These are phyloP conservation scores for Sycophila texana DNA, from an alignment of 2,888 invertebrate species.

Conservation along the genomic window DNA sequence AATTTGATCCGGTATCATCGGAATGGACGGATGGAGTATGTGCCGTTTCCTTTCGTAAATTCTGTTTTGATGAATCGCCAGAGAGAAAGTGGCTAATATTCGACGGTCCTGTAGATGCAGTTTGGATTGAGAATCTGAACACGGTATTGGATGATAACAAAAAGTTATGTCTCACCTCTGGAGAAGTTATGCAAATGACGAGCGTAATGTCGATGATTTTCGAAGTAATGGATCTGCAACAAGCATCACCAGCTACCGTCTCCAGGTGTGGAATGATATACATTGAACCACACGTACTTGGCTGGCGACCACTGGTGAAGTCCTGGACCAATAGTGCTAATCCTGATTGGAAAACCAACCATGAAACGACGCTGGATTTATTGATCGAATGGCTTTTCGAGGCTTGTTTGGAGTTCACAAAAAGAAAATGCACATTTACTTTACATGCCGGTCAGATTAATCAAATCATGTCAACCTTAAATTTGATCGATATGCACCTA, in stretches of 20 bases:
- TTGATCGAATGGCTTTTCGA: constrained; percentile 88
- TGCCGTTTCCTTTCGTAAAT: constrained; percentile 86
- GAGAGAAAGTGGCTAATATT: constrained; percentile 95
- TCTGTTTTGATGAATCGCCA: constrained; percentile 84
- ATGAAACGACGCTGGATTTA: constrained; percentile 79
- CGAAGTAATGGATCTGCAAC: constrained; percentile 90
- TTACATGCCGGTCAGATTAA: constrained; percentile 85
- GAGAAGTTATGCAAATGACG: constrained; percentile 91
- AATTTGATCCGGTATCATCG: constrained; percentile 92
- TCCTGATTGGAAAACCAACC: constrained; percentile 81
- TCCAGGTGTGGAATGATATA: constrained; percentile 94
- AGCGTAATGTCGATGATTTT: constrained; percentile 90
- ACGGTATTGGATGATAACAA: constrained; percentile 92
- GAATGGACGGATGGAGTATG: constrained; percentile 95
- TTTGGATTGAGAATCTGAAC: constrained; percentile 95
- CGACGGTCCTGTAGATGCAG: constrained; percentile 92
- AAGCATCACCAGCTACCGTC: constrained; percentile 91
- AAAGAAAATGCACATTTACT: constrained; percentile 82
- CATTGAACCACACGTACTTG: constrained; percentile 89
- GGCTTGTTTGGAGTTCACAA: constrained; percentile 84
- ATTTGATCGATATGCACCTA: constrained; percentile 87
- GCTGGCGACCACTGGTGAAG: constrained; percentile 87
- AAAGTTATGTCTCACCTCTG: constrained; percentile 90
- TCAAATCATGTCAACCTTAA: constrained; percentile 83
- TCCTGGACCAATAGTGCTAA: constrained; percentile 87